Base-by-base conservation (phyloP, 2,888 invertebrate species). In the Drosophila kambysellisi region DNA sequence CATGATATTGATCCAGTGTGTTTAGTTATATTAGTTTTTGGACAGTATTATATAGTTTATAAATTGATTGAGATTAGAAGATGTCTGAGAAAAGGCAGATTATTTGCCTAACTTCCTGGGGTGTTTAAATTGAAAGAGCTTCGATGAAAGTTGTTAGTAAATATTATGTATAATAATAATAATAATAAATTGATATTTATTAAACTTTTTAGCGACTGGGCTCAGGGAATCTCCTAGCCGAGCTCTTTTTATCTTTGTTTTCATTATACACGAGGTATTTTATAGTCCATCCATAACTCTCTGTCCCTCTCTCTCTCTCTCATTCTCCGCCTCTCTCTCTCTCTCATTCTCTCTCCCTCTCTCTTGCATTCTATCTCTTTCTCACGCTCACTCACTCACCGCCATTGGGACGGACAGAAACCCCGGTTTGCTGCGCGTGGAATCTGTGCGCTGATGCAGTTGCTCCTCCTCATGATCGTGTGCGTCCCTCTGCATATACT, bases 401-500 rank as follows among this genome's bases (percentile, higher is more conserved):
- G 88, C 83, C 79, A 91, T 86, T 58, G 94, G 94, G 72, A 94
- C 93, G 72, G 92, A 91, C 69, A 94, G 91, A 77, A 93, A 92
- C 46, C 92, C 92, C 72, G 92, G 93, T 67, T 90, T 91, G 71
- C 93, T 93, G 85, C 88, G 92, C 50, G 88, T 93, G 70, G 90
- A 92, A 79, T 89, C 92, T 57, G 82, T 93, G 89, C 88, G 93
- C 37, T 88, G 81, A 69, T 91, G 91, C 56, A 74, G 75, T 25
- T 77, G 81, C 54, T 79, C 74, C 52, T 79, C 82, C 25, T 87
- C 88, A n/a, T 86, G 86, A 20, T 81, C 83, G 6, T 69, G 58
- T 64, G 64, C 88, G 82, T 73, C 93, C 71, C 65, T 92, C 75
- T 94, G 94, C 82, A 88, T 79, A 92, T 94, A 91, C 94, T 92